Evolutionary conservation across 2,797 vertebrate species (phyloP).

Genomic region (Lepus oiostolus): DNA sequence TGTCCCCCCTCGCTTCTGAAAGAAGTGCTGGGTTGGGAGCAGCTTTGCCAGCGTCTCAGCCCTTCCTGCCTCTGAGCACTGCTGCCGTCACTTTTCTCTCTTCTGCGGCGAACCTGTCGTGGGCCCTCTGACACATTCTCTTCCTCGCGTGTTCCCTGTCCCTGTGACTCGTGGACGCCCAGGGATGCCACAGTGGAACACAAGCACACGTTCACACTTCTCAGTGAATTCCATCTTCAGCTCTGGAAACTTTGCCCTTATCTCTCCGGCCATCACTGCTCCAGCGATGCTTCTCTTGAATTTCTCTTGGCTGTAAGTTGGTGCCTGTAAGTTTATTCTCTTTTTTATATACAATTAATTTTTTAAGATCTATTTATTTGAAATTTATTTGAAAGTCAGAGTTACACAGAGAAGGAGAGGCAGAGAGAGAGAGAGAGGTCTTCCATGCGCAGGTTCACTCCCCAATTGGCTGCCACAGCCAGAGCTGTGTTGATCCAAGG

Average conservation of each 20-base stretch:
- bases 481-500: no score
- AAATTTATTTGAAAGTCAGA: no score
- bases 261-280: background rate
- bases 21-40: no score
- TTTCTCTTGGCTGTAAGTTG: background rate
- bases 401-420: no score
- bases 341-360: background rate
- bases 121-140: background rate
- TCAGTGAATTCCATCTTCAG: slow-evolving; percentile 31
- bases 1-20: no score
- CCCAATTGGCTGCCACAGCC: no score
- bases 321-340: background rate
- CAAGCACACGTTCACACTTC: background rate
- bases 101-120: background rate
- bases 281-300: background rate
- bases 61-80: background rate
- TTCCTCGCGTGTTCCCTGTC: background rate
- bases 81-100: background rate
- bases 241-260: background rate
- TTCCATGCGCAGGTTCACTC: no score
- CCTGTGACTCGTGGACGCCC: background rate
- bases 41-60: no score
- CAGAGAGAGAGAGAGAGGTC: no score
- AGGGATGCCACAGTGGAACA: background rate
- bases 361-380: background rate